A percentile compares a stretch with the other conserved stretches of the same genome.
phyloP scores from a whole-genome alignment of 2,113 vertebrate species.

The Benthochromis sp. region DNA sequence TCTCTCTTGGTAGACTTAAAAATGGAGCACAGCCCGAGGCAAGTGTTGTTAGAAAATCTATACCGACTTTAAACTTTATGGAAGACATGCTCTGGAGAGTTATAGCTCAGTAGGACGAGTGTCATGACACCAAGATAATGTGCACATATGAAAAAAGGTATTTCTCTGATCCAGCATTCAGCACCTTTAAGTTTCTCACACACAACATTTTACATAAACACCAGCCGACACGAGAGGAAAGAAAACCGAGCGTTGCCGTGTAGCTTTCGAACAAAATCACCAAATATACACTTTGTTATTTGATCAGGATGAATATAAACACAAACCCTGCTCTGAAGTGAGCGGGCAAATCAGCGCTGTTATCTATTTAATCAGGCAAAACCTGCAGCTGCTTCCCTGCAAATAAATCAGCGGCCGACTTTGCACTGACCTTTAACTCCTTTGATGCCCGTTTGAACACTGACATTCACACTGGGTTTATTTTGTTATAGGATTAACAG shows the following conservation, averaged over 20 bases:
- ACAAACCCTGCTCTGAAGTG: not conserved
- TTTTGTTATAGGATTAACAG: not conserved
- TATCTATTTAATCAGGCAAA: constrained; percentile 15
- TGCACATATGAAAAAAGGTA: not conserved
- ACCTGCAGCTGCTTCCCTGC: not conserved
- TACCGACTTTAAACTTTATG: not conserved
- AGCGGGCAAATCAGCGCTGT: not conserved
- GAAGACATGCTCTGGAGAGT: not conserved
- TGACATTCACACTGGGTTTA: not conserved
- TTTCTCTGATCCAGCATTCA: not conserved
- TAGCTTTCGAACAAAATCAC: not conserved
- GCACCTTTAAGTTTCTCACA: not conserved
- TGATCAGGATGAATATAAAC: not conserved
- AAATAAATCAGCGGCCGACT: not conserved
- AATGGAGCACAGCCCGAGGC: not conserved
- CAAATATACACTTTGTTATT: not conserved
- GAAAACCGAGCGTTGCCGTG: fast-evolving
- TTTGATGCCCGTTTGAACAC: not conserved
- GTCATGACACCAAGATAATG: not conserved
- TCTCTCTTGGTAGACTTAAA: not conserved
- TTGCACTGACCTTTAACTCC: constrained; percentile 6
- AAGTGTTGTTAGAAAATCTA: constrained; percentile 12
- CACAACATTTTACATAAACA: not conserved
- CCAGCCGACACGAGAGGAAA: not conserved
- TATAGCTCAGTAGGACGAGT: not conserved